A percentile compares a stretch with the other conserved stretches of the same genome.
phyloP scores from a whole-genome alignment of 2,113 vertebrate species.

The Pongo abelii region DNA sequence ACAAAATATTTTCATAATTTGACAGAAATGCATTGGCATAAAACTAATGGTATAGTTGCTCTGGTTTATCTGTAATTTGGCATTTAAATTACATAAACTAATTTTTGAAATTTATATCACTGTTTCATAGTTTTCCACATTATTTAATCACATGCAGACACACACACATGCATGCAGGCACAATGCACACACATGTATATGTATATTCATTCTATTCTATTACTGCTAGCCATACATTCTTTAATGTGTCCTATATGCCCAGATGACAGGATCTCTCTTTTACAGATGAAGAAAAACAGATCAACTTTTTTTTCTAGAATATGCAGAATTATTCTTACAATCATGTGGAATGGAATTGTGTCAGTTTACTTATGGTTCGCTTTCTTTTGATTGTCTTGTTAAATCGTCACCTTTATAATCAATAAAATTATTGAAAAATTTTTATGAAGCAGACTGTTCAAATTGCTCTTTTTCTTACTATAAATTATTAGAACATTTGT shows the following conservation, averaged over 20 bases:
- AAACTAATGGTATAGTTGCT: neutral
- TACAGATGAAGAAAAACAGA: neutral
- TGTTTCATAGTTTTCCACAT: neutral
- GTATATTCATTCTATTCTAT: neutral
- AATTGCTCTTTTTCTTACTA: neutral
- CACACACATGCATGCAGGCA: no score
- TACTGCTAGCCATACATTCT: neutral
- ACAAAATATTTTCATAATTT: neutral
- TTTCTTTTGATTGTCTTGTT: neutral
- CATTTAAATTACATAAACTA: neutral
- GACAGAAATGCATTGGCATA: neutral
- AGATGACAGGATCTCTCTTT: neutral
- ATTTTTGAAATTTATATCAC: conserved; percentile 14
- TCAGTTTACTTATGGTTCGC: neutral
- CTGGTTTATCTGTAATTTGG: neutral
- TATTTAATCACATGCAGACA: neutral
- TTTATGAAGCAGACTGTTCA: neutral
- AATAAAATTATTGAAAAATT: neutral
- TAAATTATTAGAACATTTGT: neutral
- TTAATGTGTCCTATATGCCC: neutral
- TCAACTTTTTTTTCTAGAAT: neutral
- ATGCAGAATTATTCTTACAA: neutral
- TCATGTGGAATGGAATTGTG: neutral
- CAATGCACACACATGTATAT: neutral
- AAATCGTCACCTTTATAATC: neutral